Percentiles rank a stretch among this genome's conserved stretches.
These are phyloP conservation scores for Thelaira solivaga DNA, from an alignment of 2,888 invertebrate genomes.

Conservation along the genomic window DNA sequence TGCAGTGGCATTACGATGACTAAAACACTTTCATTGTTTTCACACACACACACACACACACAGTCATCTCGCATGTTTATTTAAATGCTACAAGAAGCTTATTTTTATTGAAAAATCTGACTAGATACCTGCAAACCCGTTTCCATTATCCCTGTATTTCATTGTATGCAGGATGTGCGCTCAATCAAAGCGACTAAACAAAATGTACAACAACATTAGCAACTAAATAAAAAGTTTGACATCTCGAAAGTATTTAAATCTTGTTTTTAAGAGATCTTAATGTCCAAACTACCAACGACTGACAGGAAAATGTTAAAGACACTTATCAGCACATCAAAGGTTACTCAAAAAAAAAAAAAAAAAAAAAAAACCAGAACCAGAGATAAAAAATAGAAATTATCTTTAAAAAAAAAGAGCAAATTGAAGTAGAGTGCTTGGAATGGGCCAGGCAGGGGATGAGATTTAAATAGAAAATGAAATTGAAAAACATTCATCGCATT, in stretches of 20 bases:
- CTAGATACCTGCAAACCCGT: conserved; percentile 34
- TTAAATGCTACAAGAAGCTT: conserved; percentile 52
- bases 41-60: not conserved
- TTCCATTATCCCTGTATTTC: conserved; percentile 39
- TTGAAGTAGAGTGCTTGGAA: not conserved
- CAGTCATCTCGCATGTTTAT: conserved; percentile 4
- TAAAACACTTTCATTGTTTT: conserved; percentile 28
- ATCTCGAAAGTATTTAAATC: conserved; percentile 58
- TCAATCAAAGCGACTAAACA: conserved; percentile 15
- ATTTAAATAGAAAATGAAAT: conserved; percentile 10
- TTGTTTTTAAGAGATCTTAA: conserved; percentile 45
- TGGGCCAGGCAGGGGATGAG: not conserved
- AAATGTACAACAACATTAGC: not conserved
- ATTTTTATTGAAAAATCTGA: conserved; percentile 55
- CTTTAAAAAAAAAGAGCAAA: conserved; percentile 14
- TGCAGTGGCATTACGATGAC: not conserved
- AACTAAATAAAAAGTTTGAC: conserved; percentile 29
- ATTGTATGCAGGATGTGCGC: not conserved
- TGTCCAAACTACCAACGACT: conserved; percentile 38
- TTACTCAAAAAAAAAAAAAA: conserved; percentile 17
- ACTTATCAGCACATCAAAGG: conserved; percentile 56
- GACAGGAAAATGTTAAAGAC: conserved; percentile 12
- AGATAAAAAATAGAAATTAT: no score
- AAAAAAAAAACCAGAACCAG: no score
- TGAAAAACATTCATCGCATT: conserved; percentile 39